A percentile compares a stretch with the other conserved stretches of the same genome.
Conservation (phyloP, 2,797 vertebrate genomes). For the Clarias pachynema region DNA sequence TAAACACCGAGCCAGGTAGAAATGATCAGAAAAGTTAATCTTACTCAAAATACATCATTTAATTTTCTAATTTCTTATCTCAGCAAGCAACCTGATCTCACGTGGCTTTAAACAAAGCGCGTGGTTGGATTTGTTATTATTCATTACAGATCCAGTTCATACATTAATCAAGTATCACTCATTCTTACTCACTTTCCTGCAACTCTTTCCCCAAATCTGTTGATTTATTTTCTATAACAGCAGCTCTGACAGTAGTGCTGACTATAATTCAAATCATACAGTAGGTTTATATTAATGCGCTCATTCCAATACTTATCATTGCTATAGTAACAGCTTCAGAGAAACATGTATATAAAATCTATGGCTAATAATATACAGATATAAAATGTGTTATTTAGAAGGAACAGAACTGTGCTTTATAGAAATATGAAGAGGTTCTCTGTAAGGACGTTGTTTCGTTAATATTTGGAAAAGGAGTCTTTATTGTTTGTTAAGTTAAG, state of each 20-base stretch:
- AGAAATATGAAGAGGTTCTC: background rate
- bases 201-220: background rate
- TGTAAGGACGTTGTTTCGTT: background rate
- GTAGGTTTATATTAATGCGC: background rate
- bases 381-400: background rate
- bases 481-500: too few species aligned
- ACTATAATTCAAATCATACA: background rate
- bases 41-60: background rate
- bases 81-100: background rate
- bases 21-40: background rate
- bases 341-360: too few species aligned
- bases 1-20: background rate
- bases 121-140: background rate
- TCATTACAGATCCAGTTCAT: background rate
- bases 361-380: background rate
- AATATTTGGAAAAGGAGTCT: background rate
- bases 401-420: background rate
- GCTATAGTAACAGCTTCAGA: conserved; percentile 1
- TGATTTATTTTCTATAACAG: background rate
- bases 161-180: background rate
- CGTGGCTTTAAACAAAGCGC: background rate
- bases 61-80: background rate
- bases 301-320: background rate
- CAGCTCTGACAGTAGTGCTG: background rate
- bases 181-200: background rate